Evolutionary conservation across 2,888 invertebrate species (phyloP), one percentile per base, ranked within the genome.

Genomic region (Prionchulus punctatus): DNA sequence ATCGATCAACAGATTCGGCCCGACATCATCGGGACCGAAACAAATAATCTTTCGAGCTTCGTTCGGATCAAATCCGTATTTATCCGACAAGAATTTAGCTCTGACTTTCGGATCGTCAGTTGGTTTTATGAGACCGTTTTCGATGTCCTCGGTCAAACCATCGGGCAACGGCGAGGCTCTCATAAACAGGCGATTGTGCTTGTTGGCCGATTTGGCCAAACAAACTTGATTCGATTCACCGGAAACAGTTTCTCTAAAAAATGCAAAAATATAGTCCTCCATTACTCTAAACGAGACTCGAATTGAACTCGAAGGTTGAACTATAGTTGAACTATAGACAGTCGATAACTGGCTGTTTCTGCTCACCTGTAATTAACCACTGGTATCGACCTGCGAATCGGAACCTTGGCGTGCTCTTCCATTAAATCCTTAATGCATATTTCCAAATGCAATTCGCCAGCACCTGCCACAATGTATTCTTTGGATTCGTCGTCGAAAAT

Each of bases 401-500:
- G 48, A 12, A 63, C 50, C 23, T 59, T 53, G 23, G 63, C 60
- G 30, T 59, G 54, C 15, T 50, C 53, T 25, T 64, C 53, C 49
- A 62, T 60, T 31, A 64, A 45, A 48, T 64, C 63, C 31, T 60
- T 58, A 1, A 64, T 43, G 27, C 58, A 59, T 21, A 64, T 59
- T 55, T 64, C 62, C 52, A 64, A 52, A 53, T 64, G 64, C n/a
- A 64, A 54, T 53, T 64, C 64, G 23, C 64, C 64, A 7, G 62
- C 63, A 7, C 60, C 61, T n/a, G 60, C 57, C 2, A 64, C 56
- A 12, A 64, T 53, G 36, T 63, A 58, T 50, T 64, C 58, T 2
- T 62, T 62, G 21, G 49, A 30, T 15, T 25, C 36, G 12, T 47
- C 50, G 53, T 64, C 62, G 18, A 45, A n/a, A 1, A 52, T n/a